A percentile compares a stretch with the other conserved stretches of the same genome.
Conservation (phyloP, 35 echinoderm and acorn worm genomes). For the Lytechinus variegatus region DNA sequence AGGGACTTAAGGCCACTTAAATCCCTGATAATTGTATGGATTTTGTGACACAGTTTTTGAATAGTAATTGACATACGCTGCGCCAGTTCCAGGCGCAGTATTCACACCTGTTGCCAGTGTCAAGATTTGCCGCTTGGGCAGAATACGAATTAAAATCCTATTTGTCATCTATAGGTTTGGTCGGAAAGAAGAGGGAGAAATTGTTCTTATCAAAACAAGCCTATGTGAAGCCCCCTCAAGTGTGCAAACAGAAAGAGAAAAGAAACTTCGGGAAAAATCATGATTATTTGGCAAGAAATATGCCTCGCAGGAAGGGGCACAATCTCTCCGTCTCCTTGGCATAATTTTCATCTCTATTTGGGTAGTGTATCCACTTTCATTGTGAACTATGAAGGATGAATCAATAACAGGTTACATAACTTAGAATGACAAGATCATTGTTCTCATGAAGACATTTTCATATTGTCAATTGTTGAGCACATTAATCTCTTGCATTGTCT, state of each 20-base stretch:
- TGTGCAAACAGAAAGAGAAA: constrained; percentile 42
- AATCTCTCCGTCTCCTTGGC: background rate
- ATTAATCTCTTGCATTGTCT: background rate
- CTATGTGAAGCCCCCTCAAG: constrained; percentile 33
- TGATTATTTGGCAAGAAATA: constrained; percentile 47
- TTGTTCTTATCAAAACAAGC: constrained; percentile 44
- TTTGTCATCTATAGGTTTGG: constrained; percentile 41
- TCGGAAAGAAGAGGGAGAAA: constrained; percentile 22
- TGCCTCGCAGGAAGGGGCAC: constrained; percentile 6
- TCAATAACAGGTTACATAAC: background rate
- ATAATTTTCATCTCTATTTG: constrained; percentile 14
- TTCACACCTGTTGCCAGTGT: constrained; percentile 50
- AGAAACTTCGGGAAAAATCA: constrained; percentile 21
- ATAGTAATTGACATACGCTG: constrained; percentile 54
- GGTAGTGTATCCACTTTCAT: background rate
- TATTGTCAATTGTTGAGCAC: background rate
- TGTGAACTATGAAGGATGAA: background rate
- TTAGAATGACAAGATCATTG: background rate
- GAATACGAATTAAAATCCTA: constrained; percentile 53
- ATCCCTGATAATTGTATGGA: constrained; percentile 55
- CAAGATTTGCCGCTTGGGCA: constrained; percentile 29
- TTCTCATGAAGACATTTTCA: background rate
- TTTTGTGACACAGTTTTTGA: constrained; percentile 55
- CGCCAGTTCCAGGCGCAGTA: background rate
- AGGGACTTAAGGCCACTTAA: constrained; percentile 37